These are phyloP conservation scores for Escarpia spicata DNA, from an alignment of 2,888 invertebrate species.

Conservation along the genomic window DNA sequence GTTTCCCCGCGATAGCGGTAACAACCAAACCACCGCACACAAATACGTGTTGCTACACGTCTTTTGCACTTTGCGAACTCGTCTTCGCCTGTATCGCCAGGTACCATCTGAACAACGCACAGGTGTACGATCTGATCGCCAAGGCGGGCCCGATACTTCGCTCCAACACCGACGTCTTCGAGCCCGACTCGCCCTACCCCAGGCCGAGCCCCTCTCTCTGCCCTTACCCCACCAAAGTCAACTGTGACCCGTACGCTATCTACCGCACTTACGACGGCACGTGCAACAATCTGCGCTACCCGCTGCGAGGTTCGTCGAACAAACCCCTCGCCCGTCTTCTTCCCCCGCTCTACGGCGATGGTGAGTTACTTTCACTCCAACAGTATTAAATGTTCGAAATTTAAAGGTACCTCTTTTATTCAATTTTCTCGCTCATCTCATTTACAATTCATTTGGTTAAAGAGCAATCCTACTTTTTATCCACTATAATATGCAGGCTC, in stretches of 20 bases:
- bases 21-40: too few relatives aligned
- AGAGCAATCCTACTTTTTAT: too few relatives aligned
- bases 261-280: slow-evolving; percentile 50
- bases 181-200: slow-evolving; percentile 27
- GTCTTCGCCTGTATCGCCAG: not conserved
- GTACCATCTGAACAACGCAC: slow-evolving; percentile 28
- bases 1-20: too few relatives aligned
- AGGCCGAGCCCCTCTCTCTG: slow-evolving; percentile 24
- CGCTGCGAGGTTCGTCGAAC: slow-evolving; percentile 41
- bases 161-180: not conserved
- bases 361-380: slow-evolving; percentile 27
- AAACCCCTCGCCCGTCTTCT: slow-evolving; percentile 42
- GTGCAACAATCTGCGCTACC: slow-evolving; percentile 48
- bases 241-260: slow-evolving; percentile 36
- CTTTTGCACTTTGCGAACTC: too few relatives aligned
- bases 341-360: slow-evolving; percentile 43
- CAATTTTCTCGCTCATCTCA: not conserved
- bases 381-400: not conserved
- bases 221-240: slow-evolving; percentile 34
- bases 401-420: not conserved
- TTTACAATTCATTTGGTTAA: too few relatives aligned
- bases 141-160: slow-evolving; percentile 22
- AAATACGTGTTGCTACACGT: too few relatives aligned
- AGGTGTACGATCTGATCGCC: slow-evolving; percentile 29
- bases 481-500: too few relatives aligned